A percentile compares a stretch with the other conserved stretches of the same genome.
phyloP scores from a whole-genome alignment of 2,113 vertebrate species.

The Tachuris rubrigastra region DNA sequence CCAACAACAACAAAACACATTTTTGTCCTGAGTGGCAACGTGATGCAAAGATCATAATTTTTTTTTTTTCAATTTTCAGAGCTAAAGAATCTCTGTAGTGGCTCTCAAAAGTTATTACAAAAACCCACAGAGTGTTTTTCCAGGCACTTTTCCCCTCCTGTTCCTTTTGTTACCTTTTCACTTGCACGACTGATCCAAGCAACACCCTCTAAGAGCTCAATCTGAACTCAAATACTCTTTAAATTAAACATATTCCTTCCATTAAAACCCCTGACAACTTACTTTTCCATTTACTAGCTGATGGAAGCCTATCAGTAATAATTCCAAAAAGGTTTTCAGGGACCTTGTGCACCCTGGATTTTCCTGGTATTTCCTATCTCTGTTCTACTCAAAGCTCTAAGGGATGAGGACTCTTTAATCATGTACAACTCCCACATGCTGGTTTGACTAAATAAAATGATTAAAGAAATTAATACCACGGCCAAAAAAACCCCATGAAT shows the following conservation, averaged over 20 bases:
- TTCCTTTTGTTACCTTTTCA: not conserved
- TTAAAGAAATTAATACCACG: not conserved
- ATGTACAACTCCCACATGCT: not conserved
- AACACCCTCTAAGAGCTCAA: not conserved
- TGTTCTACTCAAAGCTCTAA: not conserved
- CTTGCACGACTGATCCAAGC: not conserved
- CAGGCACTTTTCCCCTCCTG: not conserved
- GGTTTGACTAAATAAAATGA: not conserved
- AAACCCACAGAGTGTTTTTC: not conserved
- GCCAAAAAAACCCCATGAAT: not conserved
- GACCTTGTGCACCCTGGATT: not conserved
- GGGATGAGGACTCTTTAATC: not conserved
- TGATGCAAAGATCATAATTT: fast-evolving
- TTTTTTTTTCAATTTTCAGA: not conserved
- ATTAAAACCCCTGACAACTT: not conserved
- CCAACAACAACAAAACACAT: fast-evolving
- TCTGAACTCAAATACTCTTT: not conserved
- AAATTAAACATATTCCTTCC: not conserved
- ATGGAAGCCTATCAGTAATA: not conserved
- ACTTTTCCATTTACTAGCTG: not conserved
- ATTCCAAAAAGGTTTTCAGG: not conserved
- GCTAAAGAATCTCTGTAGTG: not conserved
- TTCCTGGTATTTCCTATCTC: not conserved
- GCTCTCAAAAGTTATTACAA: not conserved
- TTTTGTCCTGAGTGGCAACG: not conserved